These are phyloP conservation scores for Linnaemya tessellans DNA, from an alignment of 2,888 invertebrate genomes.

Conservation along the genomic window DNA sequence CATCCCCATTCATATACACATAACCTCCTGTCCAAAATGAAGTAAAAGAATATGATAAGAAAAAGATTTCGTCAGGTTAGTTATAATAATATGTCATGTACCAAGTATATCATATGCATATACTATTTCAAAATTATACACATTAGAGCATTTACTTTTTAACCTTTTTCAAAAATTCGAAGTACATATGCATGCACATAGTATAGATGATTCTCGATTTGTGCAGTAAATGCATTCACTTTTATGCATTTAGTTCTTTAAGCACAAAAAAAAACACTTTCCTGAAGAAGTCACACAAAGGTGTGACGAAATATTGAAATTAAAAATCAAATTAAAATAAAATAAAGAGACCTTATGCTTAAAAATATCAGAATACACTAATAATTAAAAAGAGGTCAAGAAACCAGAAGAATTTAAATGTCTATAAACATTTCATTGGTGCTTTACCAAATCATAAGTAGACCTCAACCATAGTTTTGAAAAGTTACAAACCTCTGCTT, in stretches of 20 bases:
- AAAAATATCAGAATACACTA: no score
- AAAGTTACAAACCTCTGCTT: no score
- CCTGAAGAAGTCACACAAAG: no score
- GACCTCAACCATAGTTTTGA: no score
- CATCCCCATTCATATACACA: conserved; percentile 93
- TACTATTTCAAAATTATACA: neutral
- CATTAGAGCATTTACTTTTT: neutral
- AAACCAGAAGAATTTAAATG: no score
- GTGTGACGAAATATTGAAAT: no score
- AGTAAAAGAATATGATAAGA: neutral
- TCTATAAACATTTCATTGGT: no score
- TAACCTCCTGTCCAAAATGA: conserved; percentile 84
- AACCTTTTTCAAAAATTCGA: neutral
- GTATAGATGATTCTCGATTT: conserved; percentile 2
- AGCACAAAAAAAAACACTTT: no score
- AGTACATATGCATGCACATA: neutral
- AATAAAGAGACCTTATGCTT: no score
- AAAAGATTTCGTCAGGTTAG: neutral
- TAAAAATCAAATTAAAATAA: no score
- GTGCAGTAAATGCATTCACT: neutral
- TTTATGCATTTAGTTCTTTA: neutral
- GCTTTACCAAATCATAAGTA: no score
- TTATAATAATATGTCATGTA: neutral
- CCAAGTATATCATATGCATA: neutral
- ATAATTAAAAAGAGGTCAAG: no score